A percentile compares a stretch with the other conserved stretches of the same genome.
Conservation (phyloP, 37 sponge, comb jelly and placozoan genomes). For the Oopsacas minuta region DNA sequence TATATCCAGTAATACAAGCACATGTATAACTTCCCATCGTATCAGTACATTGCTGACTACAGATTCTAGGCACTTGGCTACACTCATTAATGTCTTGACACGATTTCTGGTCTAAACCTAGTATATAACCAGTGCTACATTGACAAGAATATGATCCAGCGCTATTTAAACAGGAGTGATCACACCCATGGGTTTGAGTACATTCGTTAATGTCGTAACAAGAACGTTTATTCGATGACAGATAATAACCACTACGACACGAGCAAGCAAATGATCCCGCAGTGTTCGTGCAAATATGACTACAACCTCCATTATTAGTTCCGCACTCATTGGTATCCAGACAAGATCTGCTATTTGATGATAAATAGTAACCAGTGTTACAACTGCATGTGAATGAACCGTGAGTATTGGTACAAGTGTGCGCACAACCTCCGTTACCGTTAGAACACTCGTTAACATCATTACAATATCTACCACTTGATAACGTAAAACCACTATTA, state of each 20-base stretch:
- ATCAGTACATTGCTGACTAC: background rate
- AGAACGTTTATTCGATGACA: background rate
- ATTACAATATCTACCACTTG: conserved; percentile 24
- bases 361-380: background rate
- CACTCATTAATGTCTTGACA: conserved; percentile 6
- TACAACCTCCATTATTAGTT: conserved; percentile 18
- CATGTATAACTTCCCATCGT: background rate
- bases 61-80: background rate
- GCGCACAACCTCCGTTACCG: conserved; percentile 4
- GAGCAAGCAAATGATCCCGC: background rate
- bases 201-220: background rate
- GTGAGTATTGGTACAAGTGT: background rate
- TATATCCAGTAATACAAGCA: background rate
- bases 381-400: background rate
- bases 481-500: conserved; percentile 22
- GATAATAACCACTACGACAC: conserved; percentile 4
- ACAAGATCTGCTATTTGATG: background rate
- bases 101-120: background rate
- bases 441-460: conserved; percentile 1
- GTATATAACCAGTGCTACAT: conserved; percentile 1
- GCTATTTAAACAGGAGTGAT: background rate
- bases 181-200: background rate
- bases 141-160: background rate
- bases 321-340: conserved; percentile 13
- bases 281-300: background rate